A percentile compares a stretch with the other conserved stretches of the same genome.
Conservation (phyloP, 2,888 invertebrate species). For the Eristalis tenax region DNA sequence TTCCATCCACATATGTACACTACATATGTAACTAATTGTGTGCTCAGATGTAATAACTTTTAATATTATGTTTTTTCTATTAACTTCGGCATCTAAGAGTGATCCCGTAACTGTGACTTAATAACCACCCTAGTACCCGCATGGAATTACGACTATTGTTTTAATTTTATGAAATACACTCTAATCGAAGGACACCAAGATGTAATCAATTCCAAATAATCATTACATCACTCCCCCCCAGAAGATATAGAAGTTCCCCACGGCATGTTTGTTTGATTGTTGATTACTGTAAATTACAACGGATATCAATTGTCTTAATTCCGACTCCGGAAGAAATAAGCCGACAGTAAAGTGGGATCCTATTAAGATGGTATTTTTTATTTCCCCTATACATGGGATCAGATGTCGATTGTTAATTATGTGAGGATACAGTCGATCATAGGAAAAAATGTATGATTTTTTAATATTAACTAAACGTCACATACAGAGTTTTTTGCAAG, state of each 20-base stretch:
- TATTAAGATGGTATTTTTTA: conserved; percentile 38
- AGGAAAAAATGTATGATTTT: conserved; percentile 76
- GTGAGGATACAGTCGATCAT: conserved; percentile 80
- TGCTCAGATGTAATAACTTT: no score
- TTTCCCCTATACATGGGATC: conserved; percentile 53
- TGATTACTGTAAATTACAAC: conserved; percentile 52
- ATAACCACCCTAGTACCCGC: conserved; percentile 20
- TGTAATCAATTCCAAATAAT: conserved; percentile 58
- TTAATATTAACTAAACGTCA: no score
- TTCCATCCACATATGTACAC: no score
- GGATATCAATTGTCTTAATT: conserved; percentile 68
- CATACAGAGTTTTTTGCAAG: no score
- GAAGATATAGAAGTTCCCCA: conserved; percentile 29
- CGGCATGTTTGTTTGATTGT: conserved; percentile 4
- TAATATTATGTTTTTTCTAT: no score
- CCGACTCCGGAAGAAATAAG: conserved; percentile 60
- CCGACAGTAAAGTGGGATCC: conserved; percentile 23
- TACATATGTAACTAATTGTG: no score
- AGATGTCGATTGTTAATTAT: conserved; percentile 77
- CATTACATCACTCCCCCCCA: background rate
- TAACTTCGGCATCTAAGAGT: no score
- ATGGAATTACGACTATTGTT: conserved; percentile 32
- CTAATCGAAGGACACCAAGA: conserved; percentile 49
- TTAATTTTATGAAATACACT: conserved; percentile 40
- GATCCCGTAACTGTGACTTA: no score